Conservation (phyloP, 2,797 vertebrate species). For the Chrysocyon brachyurus region DNA sequence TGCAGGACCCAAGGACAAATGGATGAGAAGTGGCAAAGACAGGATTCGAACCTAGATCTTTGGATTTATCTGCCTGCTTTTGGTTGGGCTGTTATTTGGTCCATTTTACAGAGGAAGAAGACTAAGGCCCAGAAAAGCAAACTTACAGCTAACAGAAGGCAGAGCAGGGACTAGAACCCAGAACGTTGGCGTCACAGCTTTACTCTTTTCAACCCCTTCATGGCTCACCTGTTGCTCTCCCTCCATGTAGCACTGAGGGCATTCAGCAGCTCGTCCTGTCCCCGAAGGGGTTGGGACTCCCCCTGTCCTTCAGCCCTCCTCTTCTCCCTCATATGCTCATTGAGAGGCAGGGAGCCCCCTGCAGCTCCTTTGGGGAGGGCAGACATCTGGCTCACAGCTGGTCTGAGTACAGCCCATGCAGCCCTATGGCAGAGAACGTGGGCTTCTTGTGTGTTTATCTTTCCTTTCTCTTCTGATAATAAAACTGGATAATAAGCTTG, state of each 20-base stretch:
- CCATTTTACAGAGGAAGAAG: neutral
- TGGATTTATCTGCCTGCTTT: neutral
- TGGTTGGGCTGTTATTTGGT: neutral
- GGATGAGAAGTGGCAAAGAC: neutral
- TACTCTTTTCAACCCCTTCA: neutral
- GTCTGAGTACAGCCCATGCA: neutral
- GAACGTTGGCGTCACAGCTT: neutral
- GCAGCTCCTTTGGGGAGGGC: neutral
- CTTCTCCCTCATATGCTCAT: neutral
- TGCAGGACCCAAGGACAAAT: neutral
- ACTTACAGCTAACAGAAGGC: neutral
- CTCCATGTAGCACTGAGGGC: neutral
- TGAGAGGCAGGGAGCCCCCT: neutral
- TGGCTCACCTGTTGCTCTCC: neutral
- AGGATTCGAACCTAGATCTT: neutral
- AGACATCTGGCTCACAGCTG: conserved; percentile 75
- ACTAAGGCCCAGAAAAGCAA: neutral
- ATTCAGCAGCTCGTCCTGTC: neutral
- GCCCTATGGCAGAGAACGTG: neutral
- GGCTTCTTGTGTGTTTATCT: conserved; percentile 47
- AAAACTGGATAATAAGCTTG: conserved; percentile 54
- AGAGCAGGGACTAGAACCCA: neutral
- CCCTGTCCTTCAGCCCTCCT: rapidly evolving
- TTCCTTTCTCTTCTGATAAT: conserved; percentile 52
- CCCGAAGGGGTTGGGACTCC: rapidly evolving